Base-by-base conservation (phyloP, 2,888 invertebrate genomes). In the Stratiomys singularior region DNA sequence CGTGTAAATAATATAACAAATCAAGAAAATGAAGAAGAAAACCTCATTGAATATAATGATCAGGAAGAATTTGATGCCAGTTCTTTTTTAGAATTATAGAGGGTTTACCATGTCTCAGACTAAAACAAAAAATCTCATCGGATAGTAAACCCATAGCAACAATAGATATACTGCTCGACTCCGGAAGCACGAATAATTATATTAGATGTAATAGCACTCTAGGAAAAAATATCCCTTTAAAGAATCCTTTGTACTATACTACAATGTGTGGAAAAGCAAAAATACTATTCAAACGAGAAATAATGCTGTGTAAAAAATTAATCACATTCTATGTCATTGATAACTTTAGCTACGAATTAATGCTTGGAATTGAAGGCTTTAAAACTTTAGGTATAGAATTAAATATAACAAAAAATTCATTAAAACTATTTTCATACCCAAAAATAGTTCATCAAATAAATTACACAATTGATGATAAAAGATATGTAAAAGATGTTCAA, bases 221-320 rank as follows among this genome's bases (percentile, higher is more conserved):
- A 25, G 60, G 60, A 60, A 60, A 60, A 60, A 60, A 21, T 13
- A 60, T 60, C 23, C 11, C 5, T 21, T 25, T 60, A 60, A 60
- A 60, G 5, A 60, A 60, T 21, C 23, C 23, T 23, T 23, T 60
- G 0, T n/a, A 21, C 5, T n/a, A 7, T 21, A 23, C 21, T 4
- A 60, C 60, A n/a, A n/a, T 60, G 60, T 18, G 18, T 60, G 60
- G 60, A 21, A 25, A 23, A 21, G 21, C 21, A 23, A 18, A 25
- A 21, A 60, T 60, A 1, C 5, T 13, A 5, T 60, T 13, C 23
- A 60, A 60, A 60, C 21, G 25, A 13, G 52, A 18, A 60, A 60
- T 60, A 1, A 23, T 13, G 11, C 5, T 52, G 15, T 52, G 4
- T 52, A 25, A 25, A 21, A 60, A 0, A 11, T 5, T 23, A 21